phyloP scores from a whole-genome alignment of 2,113 vertebrate species.

The Lasiurus cinereus region DNA sequence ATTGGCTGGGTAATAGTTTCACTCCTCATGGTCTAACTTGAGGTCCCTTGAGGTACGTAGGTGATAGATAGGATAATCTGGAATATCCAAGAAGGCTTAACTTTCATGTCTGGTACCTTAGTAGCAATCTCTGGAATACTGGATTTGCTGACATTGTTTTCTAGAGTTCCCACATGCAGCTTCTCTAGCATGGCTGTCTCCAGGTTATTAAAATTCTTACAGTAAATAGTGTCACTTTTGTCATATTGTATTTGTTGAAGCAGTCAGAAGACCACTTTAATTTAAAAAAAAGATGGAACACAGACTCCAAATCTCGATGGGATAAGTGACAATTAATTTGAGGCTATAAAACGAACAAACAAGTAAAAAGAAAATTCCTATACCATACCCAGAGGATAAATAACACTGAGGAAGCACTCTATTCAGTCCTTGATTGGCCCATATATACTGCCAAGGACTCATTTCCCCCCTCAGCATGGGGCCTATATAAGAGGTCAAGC shows the following conservation, averaged over 20 bases:
- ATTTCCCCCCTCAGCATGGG: neutral
- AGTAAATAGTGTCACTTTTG: neutral
- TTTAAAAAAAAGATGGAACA: neutral
- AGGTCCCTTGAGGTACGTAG: neutral
- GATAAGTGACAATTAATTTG: constrained; percentile 2
- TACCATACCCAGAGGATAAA: neutral
- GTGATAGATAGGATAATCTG: neutral
- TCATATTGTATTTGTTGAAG: neutral
- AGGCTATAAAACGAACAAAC: neutral
- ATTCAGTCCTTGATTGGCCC: neutral
- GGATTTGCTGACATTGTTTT: neutral
- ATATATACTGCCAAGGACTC: neutral
- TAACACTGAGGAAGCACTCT: neutral
- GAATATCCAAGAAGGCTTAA: constrained; percentile 14
- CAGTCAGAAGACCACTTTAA: neutral
- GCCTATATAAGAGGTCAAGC: neutral
- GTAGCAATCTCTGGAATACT: neutral
- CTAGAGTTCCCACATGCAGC: neutral
- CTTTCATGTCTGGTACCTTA: neutral
- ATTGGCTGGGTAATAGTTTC: constrained; percentile 16
- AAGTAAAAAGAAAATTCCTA: neutral
- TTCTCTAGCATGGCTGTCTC: neutral
- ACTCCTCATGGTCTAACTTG: neutral
- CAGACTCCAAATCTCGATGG: neutral
- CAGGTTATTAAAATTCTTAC: constrained; percentile 8